Evolutionary conservation across 2,888 invertebrate species (phyloP).

Genomic region (Drosophila macrospina): DNA sequence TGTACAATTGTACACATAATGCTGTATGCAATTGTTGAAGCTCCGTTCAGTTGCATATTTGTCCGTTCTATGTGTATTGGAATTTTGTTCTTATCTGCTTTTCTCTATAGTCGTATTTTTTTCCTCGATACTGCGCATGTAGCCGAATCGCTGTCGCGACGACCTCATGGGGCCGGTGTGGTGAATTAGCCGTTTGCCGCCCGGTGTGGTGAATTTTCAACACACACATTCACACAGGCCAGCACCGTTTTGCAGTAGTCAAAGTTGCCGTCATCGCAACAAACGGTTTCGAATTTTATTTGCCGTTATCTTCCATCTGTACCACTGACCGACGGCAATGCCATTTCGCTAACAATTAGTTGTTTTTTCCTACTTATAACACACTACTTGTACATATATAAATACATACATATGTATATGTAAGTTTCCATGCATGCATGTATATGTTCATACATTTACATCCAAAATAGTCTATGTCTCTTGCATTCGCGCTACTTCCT

Average conservation of each 20-base stretch:
- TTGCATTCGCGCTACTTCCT: constrained; percentile 52
- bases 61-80: constrained; percentile 48
- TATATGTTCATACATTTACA: constrained; percentile 13
- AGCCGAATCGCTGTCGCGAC: constrained; percentile 49
- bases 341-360: constrained; percentile 47
- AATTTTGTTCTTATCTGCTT: constrained; percentile 61
- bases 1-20: neutral
- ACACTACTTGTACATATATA: constrained; percentile 31
- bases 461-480: constrained; percentile 42
- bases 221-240: constrained; percentile 10
- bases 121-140: constrained; percentile 57
- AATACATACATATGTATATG: neutral
- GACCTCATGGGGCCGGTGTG: constrained; percentile 78
- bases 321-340: constrained; percentile 60
- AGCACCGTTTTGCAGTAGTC: constrained; percentile 45
- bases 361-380: constrained; percentile 24
- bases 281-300: constrained; percentile 68
- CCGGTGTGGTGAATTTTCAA: constrained; percentile 58
- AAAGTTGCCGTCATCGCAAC: constrained; percentile 67
- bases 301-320: constrained; percentile 65
- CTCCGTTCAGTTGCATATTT: constrained; percentile 16
- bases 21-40: constrained; percentile 12
- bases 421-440: neutral
- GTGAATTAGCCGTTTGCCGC: constrained; percentile 60
- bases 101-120: constrained; percentile 59